phyloP scores from a whole-genome alignment of 2,113 vertebrate species.

The Spheniscus mendiculus region DNA sequence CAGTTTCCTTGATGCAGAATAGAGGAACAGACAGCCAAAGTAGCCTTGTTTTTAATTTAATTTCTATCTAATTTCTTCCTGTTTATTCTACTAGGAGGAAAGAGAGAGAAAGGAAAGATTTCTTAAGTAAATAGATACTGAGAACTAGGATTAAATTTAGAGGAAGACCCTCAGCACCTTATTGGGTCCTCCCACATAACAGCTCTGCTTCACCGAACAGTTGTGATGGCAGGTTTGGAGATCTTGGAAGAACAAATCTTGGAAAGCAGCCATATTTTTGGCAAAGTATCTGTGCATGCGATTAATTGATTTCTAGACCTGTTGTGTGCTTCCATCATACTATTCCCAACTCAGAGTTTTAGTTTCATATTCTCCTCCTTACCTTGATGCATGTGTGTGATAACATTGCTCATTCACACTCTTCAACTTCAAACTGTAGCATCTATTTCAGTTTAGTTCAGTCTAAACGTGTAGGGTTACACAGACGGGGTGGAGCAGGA shows the following conservation, averaged over 20 bases:
- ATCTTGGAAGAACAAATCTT: neutral
- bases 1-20: neutral
- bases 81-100: neutral
- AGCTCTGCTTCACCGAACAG: neutral
- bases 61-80: neutral
- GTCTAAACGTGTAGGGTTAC: neutral
- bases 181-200: neutral
- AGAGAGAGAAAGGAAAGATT: neutral
- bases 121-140: neutral
- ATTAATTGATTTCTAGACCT: neutral
- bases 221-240: neutral
- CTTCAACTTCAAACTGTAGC: neutral
- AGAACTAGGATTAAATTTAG: slow-evolving; percentile 4
- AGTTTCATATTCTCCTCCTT: neutral
- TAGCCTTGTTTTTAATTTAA: neutral
- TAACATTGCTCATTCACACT: neutral
- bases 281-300: neutral
- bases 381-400: neutral
- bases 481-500: neutral
- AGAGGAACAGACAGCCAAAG: neutral
- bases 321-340: neutral
- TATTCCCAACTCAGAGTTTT: neutral
- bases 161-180: neutral
- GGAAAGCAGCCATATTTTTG: neutral
- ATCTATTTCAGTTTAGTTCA: neutral